Evolutionary conservation across 2,888 invertebrate genomes (phyloP).

Genomic region (Monochamus alternatus): DNA sequence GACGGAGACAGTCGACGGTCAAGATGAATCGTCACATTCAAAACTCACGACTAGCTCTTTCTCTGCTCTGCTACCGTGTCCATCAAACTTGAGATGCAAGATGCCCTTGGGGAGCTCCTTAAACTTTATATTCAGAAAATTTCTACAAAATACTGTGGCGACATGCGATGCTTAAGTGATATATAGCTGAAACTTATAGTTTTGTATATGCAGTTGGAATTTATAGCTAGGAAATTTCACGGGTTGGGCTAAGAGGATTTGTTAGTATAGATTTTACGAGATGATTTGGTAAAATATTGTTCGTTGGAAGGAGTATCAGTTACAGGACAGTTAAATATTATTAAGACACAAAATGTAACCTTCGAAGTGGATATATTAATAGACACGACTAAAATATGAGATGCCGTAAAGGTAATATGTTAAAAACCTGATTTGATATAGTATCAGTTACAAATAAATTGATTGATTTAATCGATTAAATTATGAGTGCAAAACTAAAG

Average conservation of each 20-base stretch:
- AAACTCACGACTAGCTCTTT: slow-evolving; percentile 63
- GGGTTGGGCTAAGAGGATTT: slow-evolving; percentile 23
- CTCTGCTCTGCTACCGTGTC: slow-evolving; percentile 60
- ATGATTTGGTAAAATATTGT: slow-evolving; percentile 28
- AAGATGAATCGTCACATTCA: slow-evolving; percentile 64
- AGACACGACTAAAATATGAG: too few relatives aligned
- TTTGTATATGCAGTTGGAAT: slow-evolving; percentile 54
- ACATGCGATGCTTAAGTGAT: slow-evolving; percentile 52
- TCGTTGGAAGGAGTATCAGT: not conserved
- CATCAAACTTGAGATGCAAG: slow-evolving; percentile 57
- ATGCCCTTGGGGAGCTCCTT: slow-evolving; percentile 53
- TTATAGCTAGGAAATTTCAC: slow-evolving; percentile 44
- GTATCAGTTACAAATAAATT: too few relatives aligned
- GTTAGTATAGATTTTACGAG: slow-evolving; percentile 28
- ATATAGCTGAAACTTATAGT: slow-evolving; percentile 51
- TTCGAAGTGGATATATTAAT: too few relatives aligned
- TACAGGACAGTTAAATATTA: not conserved
- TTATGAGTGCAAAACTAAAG: too few relatives aligned
- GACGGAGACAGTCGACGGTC: slow-evolving; percentile 56
- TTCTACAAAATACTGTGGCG: slow-evolving; percentile 45
- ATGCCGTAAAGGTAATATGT: too few relatives aligned
- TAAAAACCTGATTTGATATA: too few relatives aligned
- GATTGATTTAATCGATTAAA: too few relatives aligned
- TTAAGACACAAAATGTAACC: too few relatives aligned
- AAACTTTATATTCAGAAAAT: slow-evolving; percentile 50